These are phyloP conservation scores for Enteromius mattozi DNA, from an alignment of 2,797 vertebrate species.

Conservation along the genomic window DNA sequence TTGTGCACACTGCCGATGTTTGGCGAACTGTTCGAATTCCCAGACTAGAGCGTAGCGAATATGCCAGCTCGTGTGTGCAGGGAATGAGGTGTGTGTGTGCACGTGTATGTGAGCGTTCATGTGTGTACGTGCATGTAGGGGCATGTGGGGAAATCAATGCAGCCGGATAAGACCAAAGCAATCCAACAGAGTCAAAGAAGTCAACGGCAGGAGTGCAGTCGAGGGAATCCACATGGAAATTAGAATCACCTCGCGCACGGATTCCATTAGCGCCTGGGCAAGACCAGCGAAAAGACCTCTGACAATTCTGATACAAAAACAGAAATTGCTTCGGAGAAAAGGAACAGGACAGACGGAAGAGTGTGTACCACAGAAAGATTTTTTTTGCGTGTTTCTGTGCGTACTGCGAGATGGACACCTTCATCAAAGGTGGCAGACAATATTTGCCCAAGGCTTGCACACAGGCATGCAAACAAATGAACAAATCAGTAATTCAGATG, in stretches of 20 bases:
- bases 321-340: constrained; percentile 75
- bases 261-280: constrained; percentile 80
- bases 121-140: constrained; percentile 29
- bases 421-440: constrained; percentile 78
- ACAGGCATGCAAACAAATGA: constrained; percentile 81
- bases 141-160: constrained; percentile 75
- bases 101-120: constrained; percentile 36
- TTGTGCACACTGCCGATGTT: constrained; percentile 19
- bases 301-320: constrained; percentile 81
- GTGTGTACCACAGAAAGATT: constrained; percentile 56
- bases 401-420: constrained; percentile 76
- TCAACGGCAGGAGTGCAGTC: constrained; percentile 78
- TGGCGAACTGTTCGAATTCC: constrained; percentile 45
- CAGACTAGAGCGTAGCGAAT: constrained; percentile 60
- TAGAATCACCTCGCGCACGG: constrained; percentile 82
- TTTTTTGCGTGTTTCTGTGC: constrained; percentile 72
- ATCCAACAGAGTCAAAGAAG: constrained; percentile 80
- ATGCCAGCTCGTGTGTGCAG: constrained; percentile 49
- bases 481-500: constrained; percentile 80
- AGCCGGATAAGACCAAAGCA: constrained; percentile 82
- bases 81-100: constrained; percentile 24
- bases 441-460: constrained; percentile 74
- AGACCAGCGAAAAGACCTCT: constrained; percentile 78
- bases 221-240: constrained; percentile 84
- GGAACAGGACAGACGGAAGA: constrained; percentile 11